Conservation (phyloP, 1,140 invertebrate genomes). For the Drosophila miranda region DNA sequence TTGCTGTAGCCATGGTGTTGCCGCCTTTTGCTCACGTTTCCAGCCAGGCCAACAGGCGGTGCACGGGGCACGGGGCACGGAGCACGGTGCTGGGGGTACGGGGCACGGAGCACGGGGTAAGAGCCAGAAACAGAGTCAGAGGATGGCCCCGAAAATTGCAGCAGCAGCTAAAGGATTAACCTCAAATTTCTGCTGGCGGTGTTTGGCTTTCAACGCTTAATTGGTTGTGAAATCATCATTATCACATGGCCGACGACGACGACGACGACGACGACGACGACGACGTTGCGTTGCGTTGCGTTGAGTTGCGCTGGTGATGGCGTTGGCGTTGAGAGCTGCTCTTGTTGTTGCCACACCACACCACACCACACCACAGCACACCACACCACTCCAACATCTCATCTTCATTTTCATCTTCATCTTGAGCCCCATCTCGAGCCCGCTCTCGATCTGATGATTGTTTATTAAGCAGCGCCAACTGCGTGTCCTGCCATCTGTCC, state of each 20-base stretch:
- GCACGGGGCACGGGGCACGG: no score
- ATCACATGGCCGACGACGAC: slow-evolving; percentile 66
- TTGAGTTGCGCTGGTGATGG: slow-evolving; percentile 17
- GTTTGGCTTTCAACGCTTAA: slow-evolving; percentile 81
- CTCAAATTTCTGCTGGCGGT: slow-evolving; percentile 79
- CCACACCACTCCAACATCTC: not conserved
- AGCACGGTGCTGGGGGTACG: no score
- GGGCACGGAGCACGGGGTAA: not conserved
- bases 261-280: slow-evolving; percentile 5
- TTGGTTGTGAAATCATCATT: slow-evolving; percentile 81
- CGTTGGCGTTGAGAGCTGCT: slow-evolving; percentile 50
- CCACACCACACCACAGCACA: not conserved
- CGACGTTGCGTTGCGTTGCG: not conserved
- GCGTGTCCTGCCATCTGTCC: slow-evolving; percentile 61
- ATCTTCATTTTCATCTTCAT: slow-evolving; percentile 44
- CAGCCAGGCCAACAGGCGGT: slow-evolving; percentile 14
- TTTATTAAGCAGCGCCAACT: slow-evolving; percentile 78
- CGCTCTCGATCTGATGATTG: slow-evolving; percentile 66
- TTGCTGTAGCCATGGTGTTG: slow-evolving; percentile 46
- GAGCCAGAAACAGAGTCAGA: slow-evolving; percentile 1
- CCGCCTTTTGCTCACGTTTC: slow-evolving; percentile 70
- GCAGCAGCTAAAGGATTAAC: slow-evolving; percentile 75
- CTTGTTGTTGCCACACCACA: slow-evolving; percentile 30
- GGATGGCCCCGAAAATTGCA: slow-evolving; percentile 69
- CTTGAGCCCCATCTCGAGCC: slow-evolving; percentile 23